Evolutionary conservation across 2,888 invertebrate species (phyloP), one percentile per base, ranked within the genome.

Genomic region (Morinoia aosen): DNA sequence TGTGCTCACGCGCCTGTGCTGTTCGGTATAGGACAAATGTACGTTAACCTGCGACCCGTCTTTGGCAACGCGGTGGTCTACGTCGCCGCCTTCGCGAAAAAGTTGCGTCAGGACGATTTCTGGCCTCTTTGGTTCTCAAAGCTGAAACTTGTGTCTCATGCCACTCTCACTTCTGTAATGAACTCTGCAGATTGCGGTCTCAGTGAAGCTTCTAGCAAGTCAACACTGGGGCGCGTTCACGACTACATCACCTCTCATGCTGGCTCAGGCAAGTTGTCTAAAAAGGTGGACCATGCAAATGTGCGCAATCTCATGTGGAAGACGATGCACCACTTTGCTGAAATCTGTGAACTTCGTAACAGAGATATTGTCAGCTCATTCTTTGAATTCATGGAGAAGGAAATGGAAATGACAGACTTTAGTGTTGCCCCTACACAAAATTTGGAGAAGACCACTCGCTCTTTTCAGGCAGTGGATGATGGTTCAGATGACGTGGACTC

Each of bases 321-420:
- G n/a, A 95, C 96, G 2, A 96, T 96, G 96, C 95, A 95, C 16
- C 95, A 57, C 19, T 96, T 96, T 94, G 98, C 98, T 8, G 98
- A 98, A 96, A 97, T 98, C 25, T 98, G 98, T 97, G 99, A 99
- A 97, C 97, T 98, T 0, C 98, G 98, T 97, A 99, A 99, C 97
- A 98, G 98, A 95, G 98, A 98, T 97, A 97, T 99, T 40, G 98
- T 98, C 0, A 98, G 98, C 10, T 97, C 99, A n/a, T 98, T 99
- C 97, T 97, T 99, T 95, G 98, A 98, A 96, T 99, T 99, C 97
- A 98, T 98, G 95, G 98, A 98, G 97, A 98, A 98, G 97, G 98
- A 98, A 95, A 91, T 96, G 90, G 96, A 96, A 90, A 96, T 95
- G 76, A 95, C 90, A 94, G 96, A 96, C 94, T 95, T 96, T 58